These are phyloP conservation scores for Chaetophractus vellerosus DNA, from an alignment of 2,797 vertebrate species.

Conservation along the genomic window DNA sequence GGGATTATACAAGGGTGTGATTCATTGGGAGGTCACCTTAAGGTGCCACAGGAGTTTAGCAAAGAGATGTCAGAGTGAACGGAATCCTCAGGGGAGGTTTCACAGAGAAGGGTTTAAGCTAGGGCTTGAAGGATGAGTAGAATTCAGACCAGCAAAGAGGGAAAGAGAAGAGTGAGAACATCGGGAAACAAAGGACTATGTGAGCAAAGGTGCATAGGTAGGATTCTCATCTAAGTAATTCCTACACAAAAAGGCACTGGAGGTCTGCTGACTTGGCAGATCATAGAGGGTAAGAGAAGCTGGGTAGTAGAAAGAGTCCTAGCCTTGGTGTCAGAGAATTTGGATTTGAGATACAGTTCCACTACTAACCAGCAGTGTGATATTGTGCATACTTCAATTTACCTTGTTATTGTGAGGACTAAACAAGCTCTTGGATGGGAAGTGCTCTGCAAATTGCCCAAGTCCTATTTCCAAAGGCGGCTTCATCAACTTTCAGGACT, in stretches of 20 bases:
- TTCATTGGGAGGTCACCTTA: background rate
- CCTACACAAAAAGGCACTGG: background rate
- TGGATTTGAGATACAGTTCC: slow-evolving; percentile 57
- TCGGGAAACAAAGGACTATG: background rate
- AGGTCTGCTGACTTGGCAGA: background rate
- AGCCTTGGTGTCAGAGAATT: background rate
- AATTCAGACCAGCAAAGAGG: background rate
- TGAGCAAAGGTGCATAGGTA: background rate
- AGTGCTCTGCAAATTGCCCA: background rate
- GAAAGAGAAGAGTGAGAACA: background rate
- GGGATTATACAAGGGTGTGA: background rate
- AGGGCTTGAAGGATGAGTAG: background rate
- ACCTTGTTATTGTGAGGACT: background rate
- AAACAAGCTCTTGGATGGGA: background rate
- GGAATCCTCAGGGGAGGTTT: background rate
- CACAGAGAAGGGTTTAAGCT: background rate
- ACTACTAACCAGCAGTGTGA: background rate
- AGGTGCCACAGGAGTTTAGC: slow-evolving; percentile 21
- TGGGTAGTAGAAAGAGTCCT: background rate
- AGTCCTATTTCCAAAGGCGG: background rate
- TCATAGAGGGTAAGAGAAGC: background rate
- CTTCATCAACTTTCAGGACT: background rate
- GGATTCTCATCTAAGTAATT: background rate
- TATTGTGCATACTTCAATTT: background rate
- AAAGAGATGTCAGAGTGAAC: slow-evolving; percentile 11